Conservation (phyloP, 2,113 vertebrate genomes). For the Struthio camelus region DNA sequence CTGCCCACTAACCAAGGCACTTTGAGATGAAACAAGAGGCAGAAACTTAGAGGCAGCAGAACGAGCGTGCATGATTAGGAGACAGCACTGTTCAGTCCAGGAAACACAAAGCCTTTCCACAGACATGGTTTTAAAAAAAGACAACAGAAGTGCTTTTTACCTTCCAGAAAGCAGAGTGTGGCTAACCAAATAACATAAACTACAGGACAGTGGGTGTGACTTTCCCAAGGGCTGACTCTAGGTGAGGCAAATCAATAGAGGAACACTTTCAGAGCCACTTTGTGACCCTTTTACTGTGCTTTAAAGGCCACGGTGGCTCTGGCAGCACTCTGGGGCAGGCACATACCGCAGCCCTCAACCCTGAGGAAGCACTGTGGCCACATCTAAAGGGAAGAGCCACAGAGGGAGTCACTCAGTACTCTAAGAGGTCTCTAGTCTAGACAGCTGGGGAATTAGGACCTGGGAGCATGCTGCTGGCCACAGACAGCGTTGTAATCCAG, state of each 20-base stretch:
- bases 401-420: neutral
- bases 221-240: neutral
- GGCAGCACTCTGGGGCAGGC: neutral
- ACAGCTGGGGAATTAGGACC: neutral
- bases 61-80: neutral
- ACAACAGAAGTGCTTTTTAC: neutral
- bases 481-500: neutral
- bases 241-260: neutral
- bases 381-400: neutral
- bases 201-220: neutral
- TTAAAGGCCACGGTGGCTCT: neutral
- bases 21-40: neutral
- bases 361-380: neutral
- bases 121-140: neutral
- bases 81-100: neutral
- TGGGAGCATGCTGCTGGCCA: neutral
- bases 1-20: accelerated
- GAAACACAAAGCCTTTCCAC: neutral
- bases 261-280: neutral
- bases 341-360: accelerated
- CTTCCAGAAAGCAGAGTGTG: neutral
- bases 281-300: neutral
- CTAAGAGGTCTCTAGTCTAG: neutral
- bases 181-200: neutral
- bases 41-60: neutral